Evolutionary conservation across 2,113 vertebrate genomes (phyloP).

Genomic region (Chaetops frenatus): DNA sequence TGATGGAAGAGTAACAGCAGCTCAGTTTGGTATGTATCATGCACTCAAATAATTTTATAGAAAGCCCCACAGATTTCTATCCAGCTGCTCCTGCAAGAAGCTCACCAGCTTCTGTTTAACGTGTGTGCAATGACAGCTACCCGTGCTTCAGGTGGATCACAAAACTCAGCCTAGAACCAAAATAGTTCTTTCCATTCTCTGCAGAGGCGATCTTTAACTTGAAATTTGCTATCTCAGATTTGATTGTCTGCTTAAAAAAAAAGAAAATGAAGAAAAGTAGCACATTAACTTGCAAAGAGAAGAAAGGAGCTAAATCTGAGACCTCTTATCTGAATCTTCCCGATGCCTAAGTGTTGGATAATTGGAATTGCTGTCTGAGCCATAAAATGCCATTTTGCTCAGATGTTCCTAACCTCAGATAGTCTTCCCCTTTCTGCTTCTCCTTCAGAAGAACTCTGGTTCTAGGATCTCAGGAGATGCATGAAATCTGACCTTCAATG

Average conservation of each 20-base stretch:
- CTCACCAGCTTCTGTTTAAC: neutral
- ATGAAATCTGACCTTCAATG: neutral
- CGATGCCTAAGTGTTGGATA: constrained; percentile 38
- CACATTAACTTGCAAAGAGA: constrained; percentile 34
- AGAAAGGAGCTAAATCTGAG: constrained; percentile 54
- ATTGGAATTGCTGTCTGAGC: constrained; percentile 43
- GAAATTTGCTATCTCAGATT: neutral
- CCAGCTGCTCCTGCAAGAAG: neutral
- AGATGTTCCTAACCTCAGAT: neutral
- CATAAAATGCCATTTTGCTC: neutral
- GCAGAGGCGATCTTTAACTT: neutral
- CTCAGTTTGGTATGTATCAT: neutral
- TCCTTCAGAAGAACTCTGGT: neutral
- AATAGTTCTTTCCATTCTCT: constrained; percentile 1
- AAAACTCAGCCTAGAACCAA: neutral
- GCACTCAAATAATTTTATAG: neutral
- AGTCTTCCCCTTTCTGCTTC: neutral
- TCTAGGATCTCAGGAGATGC: neutral
- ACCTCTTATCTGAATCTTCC: constrained; percentile 49
- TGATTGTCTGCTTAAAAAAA: neutral
- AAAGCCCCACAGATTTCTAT: neutral
- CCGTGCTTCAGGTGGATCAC: neutral
- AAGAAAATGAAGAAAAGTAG: neutral
- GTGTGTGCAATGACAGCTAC: neutral
- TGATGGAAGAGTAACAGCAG: neutral